Base-by-base conservation (phyloP, 2,797 vertebrate species). In the Morelia viridis region DNA sequence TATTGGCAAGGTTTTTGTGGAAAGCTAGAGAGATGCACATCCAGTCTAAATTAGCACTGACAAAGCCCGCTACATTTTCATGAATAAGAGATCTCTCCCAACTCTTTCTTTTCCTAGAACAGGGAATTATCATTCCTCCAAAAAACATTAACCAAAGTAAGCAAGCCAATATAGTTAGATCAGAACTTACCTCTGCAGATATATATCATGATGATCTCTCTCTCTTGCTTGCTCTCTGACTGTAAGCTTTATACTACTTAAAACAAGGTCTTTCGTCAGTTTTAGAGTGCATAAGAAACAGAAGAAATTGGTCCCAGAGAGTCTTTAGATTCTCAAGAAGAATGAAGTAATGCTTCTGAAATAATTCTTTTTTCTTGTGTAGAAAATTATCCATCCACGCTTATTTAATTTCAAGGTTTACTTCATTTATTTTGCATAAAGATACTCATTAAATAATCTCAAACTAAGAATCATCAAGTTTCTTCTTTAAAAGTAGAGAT, bases 321-420 rank as follows among this genome's bases (percentile, higher is more conserved):
- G 64, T 56, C 85, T 93, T 88, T 24, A 87, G 86, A 71, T 85
- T 76, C 86, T 89, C n/a, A 91, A n/a, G 31, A 92, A 90, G 50
- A 84, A 85, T 85, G 50, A 57, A 89, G 53, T 17, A 92, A 92
- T 91, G 88, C 5, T 50, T 91, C 92, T 56, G 53, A 62, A 62
- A 76, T 62, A 7, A 53, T 35, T 88, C 56, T 13, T 80, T 58
- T 91, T 88, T 76, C 89, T 85, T 35, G 22, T 91, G 2, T 58
- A 76, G 50, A 71, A 88, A 86, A 35, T 2, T 62, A 90, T 31
- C 50, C 90, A 46, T 84, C 83, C 58, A 19, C 83, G 28, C 50
- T 1, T 2, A 85, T 87, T 46, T 90, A 31, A 93, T 93, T 91
- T 93, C 57, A 22, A 93, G 95, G 95, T 87, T 15, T 53, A 90